These are phyloP conservation scores for Drosophila nannoptera DNA, from an alignment of 1,140 invertebrate species.

Conservation along the genomic window DNA sequence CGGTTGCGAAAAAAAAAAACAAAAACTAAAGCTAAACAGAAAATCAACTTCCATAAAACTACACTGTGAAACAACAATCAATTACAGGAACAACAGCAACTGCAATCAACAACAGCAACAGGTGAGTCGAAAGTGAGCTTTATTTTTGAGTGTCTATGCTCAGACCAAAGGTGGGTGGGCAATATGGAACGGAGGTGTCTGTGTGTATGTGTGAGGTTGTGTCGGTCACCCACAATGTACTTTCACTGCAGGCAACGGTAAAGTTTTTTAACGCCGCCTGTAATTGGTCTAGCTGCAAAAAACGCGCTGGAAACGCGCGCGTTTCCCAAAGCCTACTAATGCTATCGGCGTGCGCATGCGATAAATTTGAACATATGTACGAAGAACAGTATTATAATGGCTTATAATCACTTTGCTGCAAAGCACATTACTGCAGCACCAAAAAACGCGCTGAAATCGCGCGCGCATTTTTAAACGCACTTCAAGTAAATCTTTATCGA, in stretches of 20 bases:
- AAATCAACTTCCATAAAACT: background rate
- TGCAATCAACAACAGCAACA: slow-evolving; percentile 24
- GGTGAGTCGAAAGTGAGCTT: slow-evolving; percentile 28
- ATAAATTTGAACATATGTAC: too few relatives aligned
- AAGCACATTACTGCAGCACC: too few relatives aligned
- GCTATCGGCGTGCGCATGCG: too few relatives aligned
- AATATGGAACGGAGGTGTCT: background rate
- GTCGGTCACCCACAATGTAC: slow-evolving; percentile 22
- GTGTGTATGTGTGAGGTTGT: background rate
- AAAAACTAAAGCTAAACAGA: slow-evolving; percentile 5
- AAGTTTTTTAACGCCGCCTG: slow-evolving; percentile 5
- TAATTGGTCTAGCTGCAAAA: slow-evolving; percentile 4
- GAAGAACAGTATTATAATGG: too few relatives aligned
- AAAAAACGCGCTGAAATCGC: too few relatives aligned
- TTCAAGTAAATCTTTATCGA: too few relatives aligned
- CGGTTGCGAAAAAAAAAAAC: slow-evolving; percentile 11
- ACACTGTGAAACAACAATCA: too few relatives aligned
- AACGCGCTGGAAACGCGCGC: slow-evolving; percentile 8
- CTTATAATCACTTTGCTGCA: too few relatives aligned
- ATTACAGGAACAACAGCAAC: slow-evolving; percentile 22
- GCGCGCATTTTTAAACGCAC: too few relatives aligned
- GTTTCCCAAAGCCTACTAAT: background rate
- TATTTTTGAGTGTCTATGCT: background rate
- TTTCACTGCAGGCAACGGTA: slow-evolving; percentile 26
- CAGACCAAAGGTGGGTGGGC: background rate